Evolutionary conservation across 2,797 vertebrate genomes (phyloP).

Genomic region (Arnoldichthys spilopterus): DNA sequence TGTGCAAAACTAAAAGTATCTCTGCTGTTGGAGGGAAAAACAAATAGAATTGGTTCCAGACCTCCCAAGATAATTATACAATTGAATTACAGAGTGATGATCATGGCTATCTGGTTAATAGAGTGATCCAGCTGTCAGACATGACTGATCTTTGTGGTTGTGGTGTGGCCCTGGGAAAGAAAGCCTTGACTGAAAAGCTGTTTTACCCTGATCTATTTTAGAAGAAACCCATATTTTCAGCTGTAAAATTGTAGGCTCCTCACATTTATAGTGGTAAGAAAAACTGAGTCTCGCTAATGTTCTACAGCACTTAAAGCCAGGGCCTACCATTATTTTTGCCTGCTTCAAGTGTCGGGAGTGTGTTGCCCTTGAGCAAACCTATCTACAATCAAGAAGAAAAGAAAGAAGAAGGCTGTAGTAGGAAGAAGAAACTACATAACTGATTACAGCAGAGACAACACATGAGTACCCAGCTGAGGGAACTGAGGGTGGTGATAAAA

Average conservation of each 20-base stretch:
- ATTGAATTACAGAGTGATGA: background rate
- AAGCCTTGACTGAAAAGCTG: background rate
- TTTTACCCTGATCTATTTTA: background rate
- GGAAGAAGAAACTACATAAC: background rate
- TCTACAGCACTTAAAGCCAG: background rate
- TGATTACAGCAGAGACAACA: constrained; percentile 31
- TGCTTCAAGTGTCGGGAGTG: background rate
- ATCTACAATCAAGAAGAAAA: background rate
- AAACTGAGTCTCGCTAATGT: background rate
- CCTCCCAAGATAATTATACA: background rate
- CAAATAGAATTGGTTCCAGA: background rate
- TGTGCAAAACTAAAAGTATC: constrained; percentile 16
- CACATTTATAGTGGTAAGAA: no score
- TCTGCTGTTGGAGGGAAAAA: constrained; percentile 47
- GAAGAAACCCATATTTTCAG: background rate
- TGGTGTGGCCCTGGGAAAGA: background rate
- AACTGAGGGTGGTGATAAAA: constrained; percentile 29
- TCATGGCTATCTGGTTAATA: background rate
- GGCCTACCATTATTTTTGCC: background rate
- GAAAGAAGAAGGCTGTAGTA: background rate
- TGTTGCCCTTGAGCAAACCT: constrained; percentile 6
- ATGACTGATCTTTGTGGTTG: background rate
- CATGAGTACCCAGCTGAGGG: constrained; percentile 18
- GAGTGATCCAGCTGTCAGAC: background rate
- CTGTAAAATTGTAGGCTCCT: no score